Base-by-base conservation (phyloP, 2,113 vertebrate genomes). In the Pogonocichla stellata region DNA sequence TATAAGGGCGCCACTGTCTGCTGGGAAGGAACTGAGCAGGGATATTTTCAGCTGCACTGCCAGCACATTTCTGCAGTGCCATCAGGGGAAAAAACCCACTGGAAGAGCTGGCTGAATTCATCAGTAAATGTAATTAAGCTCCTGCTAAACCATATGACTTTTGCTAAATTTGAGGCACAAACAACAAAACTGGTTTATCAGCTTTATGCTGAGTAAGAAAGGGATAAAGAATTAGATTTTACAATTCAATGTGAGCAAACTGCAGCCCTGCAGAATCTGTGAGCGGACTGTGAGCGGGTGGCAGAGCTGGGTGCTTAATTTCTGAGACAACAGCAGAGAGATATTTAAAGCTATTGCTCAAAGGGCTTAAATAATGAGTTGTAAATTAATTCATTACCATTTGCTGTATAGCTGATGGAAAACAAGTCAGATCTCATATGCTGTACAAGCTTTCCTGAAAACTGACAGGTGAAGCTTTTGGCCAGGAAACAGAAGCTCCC, bases 171-270 rank as follows among this genome's bases (percentile, higher is more conserved):
- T 89, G 48, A 96, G 84, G 65, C 25, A 81, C 60, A 74, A 81
- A 66, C 2, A 24, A 86, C 28, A 71, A 64, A 96, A 88, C 38
- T 29, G 33, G 45, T 80, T 81, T 78, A 80, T 86, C 22, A 16
- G 69, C 83, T 60, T 92, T 90, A 60, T 51, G 56, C 80, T 86
- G 80, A 95, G 36, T 53, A 93, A 93, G 86, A 91, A 93, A 81
- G 33, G 53, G 53, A 86, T 81, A 42, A 90, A 74, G 69, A 92
- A 81, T 65, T 67, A n/a, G 53, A 78, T 65, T 89, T 83, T 73
- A 82, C 42, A 91, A 77, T 42, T 92, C 67, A 51, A 13, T 40
- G 56, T 5, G n/a, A 74, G 28, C 60, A 65, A 66, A 65, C 23
- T 11, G n/a, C 53, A 87, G 61, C 57, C 65, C 74, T 85, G 87